Conservation (phyloP, 1,140 invertebrate species). For the Philopotamus ludificatus region DNA sequence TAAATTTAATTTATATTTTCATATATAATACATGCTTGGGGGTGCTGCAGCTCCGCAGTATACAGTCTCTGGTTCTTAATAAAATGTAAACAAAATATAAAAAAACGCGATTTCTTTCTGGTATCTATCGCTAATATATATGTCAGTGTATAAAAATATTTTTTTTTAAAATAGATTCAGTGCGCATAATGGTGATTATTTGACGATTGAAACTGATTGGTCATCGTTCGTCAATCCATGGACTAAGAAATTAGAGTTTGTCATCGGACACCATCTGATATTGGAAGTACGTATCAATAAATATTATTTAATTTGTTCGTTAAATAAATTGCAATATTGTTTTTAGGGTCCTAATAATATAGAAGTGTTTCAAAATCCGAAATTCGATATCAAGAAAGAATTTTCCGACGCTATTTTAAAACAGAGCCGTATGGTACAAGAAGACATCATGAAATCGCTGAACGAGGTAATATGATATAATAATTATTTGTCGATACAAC, state of each 20-base stretch:
- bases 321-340: slow-evolving; percentile 3
- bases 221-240: slow-evolving; percentile 93
- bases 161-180: slow-evolving; percentile 71
- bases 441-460: slow-evolving; percentile 68
- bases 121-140: no score
- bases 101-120: no score
- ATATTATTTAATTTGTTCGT: slow-evolving; percentile 13
- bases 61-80: no score
- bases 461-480: slow-evolving; percentile 59
- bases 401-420: slow-evolving; percentile 60
- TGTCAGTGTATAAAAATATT: no score
- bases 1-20: no score
- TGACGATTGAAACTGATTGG: slow-evolving; percentile 88
- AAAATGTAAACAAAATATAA: no score
- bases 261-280: slow-evolving; percentile 84
- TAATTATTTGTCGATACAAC: background rate
- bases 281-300: slow-evolving; percentile 62
- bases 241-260: slow-evolving; percentile 86
- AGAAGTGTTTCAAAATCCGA: slow-evolving; percentile 65
- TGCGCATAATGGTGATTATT: slow-evolving; percentile 80
- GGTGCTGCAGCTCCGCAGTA: no score
- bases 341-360: slow-evolving; percentile 67
- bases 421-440: slow-evolving; percentile 63
- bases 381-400: slow-evolving; percentile 48
- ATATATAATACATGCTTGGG: no score